phyloP scores from a whole-genome alignment of 2,113 vertebrate species.

The Arvicanthis niloticus region DNA sequence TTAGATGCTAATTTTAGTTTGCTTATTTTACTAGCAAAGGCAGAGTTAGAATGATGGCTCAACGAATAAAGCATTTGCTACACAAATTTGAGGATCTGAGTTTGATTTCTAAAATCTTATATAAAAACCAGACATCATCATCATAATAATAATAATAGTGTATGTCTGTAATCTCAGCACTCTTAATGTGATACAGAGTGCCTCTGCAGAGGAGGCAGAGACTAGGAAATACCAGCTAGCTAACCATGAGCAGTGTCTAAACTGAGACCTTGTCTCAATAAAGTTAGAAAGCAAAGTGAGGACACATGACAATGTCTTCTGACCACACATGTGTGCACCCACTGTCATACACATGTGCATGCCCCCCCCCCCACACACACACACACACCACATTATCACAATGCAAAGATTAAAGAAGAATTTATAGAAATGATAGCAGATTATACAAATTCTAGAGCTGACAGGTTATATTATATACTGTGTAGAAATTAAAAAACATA shows the following conservation, averaged over 20 bases:
- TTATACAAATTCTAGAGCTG: background rate
- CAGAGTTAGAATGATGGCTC: background rate
- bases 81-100: background rate
- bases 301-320: background rate
- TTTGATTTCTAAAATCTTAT: background rate
- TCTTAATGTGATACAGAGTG: background rate
- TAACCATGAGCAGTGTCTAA: background rate
- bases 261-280: background rate
- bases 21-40: background rate
- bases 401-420: background rate
- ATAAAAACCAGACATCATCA: background rate
- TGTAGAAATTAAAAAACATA: background rate
- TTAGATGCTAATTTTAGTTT: background rate
- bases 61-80: background rate
- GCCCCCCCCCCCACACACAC: too few species aligned
- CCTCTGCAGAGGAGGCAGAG: background rate
- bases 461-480: background rate
- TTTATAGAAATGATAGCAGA: background rate
- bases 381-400: too few species aligned
- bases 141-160: background rate
- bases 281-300: background rate
- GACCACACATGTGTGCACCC: background rate
- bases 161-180: background rate
- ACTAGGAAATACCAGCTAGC: background rate
- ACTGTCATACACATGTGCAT: background rate